Conservation (phyloP, 2,113 vertebrate species). For the Carettochelys insculpta region DNA sequence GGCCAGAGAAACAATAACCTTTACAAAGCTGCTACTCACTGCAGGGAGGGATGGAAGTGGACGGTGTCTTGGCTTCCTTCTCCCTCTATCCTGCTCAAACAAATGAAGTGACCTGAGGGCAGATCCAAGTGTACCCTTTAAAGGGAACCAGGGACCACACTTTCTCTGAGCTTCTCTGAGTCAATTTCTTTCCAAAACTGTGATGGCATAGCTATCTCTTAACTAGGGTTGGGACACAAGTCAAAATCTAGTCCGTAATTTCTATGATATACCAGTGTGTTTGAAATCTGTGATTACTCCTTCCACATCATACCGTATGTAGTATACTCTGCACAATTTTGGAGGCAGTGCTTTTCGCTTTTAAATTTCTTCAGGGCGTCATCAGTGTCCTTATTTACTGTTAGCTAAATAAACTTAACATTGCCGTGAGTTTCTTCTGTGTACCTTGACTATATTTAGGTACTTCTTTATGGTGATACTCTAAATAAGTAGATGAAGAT, state of each 20-base stretch:
- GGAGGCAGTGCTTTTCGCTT: background rate
- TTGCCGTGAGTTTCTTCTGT: background rate
- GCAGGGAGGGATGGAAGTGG: background rate
- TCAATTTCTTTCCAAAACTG: background rate
- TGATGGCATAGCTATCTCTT: background rate
- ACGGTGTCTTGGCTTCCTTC: background rate
- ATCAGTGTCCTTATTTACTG: background rate
- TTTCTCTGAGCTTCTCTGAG: background rate
- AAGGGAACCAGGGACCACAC: background rate
- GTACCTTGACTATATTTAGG: background rate
- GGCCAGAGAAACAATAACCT: background rate
- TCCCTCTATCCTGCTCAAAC: background rate
- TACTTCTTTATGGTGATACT: conserved; percentile 13
- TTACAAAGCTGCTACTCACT: background rate
- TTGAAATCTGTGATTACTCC: conserved; percentile 24
- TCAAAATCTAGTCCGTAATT: background rate
- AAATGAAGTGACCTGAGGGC: background rate
- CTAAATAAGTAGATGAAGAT: background rate
- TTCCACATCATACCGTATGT: background rate
- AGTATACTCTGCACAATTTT: background rate
- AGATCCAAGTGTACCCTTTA: background rate
- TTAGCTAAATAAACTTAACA: conserved; percentile 9
- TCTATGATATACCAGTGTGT: background rate
- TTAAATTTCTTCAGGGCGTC: conserved; percentile 1
- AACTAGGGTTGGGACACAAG: background rate